These are phyloP conservation scores for Pedionomus torquatus DNA, from an alignment of 2,113 vertebrate species.

Conservation along the genomic window DNA sequence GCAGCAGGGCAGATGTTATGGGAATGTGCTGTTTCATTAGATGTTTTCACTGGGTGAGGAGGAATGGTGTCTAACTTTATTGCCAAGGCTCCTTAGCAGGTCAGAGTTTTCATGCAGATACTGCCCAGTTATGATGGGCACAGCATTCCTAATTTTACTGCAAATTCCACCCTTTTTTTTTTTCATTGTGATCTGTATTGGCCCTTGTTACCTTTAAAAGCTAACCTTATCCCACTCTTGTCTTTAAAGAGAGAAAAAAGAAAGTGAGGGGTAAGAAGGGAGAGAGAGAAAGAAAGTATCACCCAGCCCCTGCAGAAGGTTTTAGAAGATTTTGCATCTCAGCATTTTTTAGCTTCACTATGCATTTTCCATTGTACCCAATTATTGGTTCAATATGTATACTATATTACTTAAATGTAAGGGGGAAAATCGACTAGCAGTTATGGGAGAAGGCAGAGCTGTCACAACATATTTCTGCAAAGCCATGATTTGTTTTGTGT, in stretches of 20 bases:
- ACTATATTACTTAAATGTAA: conserved; percentile 37
- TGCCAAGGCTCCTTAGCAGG: not conserved
- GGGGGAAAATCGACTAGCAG: conserved; percentile 8
- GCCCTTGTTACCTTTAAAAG: not conserved
- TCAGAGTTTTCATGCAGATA: not conserved
- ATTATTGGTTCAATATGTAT: conserved; percentile 59
- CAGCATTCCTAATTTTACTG: not conserved
- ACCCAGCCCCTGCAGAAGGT: not conserved
- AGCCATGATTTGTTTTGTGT: conserved; percentile 67
- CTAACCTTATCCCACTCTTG: not conserved
- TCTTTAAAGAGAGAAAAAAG: not conserved
- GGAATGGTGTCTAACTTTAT: not conserved
- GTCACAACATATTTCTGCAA: conserved; percentile 63
- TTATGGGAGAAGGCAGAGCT: conserved; percentile 64
- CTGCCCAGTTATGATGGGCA: not conserved
- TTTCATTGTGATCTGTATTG: not conserved
- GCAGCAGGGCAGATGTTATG: fast-evolving
- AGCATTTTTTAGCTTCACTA: conserved; percentile 13
- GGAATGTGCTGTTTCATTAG: not conserved
- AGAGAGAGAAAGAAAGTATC: not conserved
- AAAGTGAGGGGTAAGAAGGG: fast-evolving
- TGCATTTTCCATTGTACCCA: not conserved
- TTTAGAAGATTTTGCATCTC: conserved; percentile 25
- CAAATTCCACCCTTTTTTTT: not conserved
- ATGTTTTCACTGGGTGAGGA: fast-evolving